Evolutionary conservation across 2,888 invertebrate genomes (phyloP).

Genomic region (Nymphalis polychloros): DNA sequence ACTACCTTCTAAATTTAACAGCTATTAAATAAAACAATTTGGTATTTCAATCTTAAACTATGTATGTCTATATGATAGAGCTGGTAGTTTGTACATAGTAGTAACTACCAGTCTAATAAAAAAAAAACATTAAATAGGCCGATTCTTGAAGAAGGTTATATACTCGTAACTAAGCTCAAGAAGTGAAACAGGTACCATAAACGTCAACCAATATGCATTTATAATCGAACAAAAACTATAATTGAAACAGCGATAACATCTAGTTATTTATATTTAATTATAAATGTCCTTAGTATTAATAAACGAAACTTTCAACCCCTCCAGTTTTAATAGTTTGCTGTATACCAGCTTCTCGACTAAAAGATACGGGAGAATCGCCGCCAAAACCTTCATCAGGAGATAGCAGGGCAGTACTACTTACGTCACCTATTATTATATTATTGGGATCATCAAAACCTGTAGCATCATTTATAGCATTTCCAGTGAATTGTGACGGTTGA

Average conservation of each 20-base stretch:
- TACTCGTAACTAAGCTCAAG: no score
- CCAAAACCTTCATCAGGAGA: constrained; percentile 48
- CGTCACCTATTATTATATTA: constrained; percentile 54
- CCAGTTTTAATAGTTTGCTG: constrained; percentile 66
- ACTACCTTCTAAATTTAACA: no score
- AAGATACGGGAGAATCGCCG: constrained; percentile 60
- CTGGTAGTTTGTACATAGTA: no score
- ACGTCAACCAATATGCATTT: not conserved
- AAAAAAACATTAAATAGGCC: no score
- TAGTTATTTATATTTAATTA: constrained; percentile 1
- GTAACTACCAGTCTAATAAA: no score
- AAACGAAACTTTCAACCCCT: constrained; percentile 62
- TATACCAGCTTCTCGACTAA: constrained; percentile 67
- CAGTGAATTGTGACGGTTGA: constrained; percentile 54
- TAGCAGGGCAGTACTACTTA: constrained; percentile 47
- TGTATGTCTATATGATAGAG: no score
- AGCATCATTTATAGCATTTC: constrained; percentile 45
- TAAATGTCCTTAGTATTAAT: constrained; percentile 46
- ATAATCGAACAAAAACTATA: not conserved
- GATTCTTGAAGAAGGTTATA: no score
- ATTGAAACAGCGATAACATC: not conserved
- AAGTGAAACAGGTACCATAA: no score
- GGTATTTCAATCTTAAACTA: no score
- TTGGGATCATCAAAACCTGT: constrained; percentile 54
- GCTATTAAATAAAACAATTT: no score